Evolutionary conservation across 2,797 vertebrate genomes (phyloP), one percentile per base, ranked within the genome.

Genomic region (Sciurus carolinensis): DNA sequence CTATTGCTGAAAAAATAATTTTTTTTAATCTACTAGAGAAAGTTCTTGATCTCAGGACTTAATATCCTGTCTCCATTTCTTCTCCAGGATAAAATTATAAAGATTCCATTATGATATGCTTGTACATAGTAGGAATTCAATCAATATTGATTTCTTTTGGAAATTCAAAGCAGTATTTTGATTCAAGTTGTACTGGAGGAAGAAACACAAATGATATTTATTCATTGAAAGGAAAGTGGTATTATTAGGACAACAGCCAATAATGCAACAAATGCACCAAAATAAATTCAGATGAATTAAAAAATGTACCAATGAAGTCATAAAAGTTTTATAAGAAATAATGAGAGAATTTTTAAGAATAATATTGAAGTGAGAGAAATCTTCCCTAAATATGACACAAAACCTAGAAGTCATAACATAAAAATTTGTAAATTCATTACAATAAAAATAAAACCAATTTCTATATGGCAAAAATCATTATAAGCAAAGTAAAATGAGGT

Each of bases 111-210:
- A 87, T 30, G 28, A 83, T 91, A 95, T 59, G 20, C 13, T 89
- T 64, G 12, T 28, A 81, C 39, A 64, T 24, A 89, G 39, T 77
- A 84, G 72, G 20, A 72, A 90, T 90, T 87, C 20, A 91, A 26
- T 81, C 54, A 92, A 86, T 92, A 90, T 54, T 84, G 47, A 75
- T 90, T 91, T 96, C 47, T 73, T 64, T 94, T 91, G 33, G 66
- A 64, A 89, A 93, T 85, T 84, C 72, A 94, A 91, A 96, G 62
- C 57, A 90, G 67, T 90, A 87, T 87, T 94, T 97, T 95, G 71
- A 71, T 75, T 86, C 42, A 94, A 95, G 17, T 76, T 96, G 42
- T 76, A 82, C 11, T 90, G 20, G 36, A 90, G 18, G 67, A 84
- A 94, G 79, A 92, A 94, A 90, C 22, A 97, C 18, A 93, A 97